Percentiles rank a stretch among this genome's conserved stretches.
phyloP scores from a whole-genome alignment of 2,113 vertebrate species.

The Seriola quinqueradiata region DNA sequence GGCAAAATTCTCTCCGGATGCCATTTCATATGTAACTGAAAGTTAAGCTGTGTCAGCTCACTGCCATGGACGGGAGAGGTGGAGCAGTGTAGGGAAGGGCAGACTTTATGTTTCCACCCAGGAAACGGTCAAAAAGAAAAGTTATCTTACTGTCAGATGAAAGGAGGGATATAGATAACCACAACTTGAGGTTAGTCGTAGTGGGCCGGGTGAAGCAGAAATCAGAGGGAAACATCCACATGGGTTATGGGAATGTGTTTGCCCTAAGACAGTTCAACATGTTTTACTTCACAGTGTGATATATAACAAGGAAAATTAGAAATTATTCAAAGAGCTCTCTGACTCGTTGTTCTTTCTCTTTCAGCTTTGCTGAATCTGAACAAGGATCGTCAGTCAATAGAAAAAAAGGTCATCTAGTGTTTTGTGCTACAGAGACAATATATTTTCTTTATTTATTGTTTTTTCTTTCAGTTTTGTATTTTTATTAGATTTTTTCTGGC shows the following conservation, averaged over 20 bases:
- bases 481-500: neutral
- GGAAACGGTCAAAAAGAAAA: conserved; percentile 8
- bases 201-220: conserved; percentile 8
- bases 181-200: conserved; percentile 13
- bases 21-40: conserved; percentile 6
- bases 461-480: neutral
- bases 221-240: conserved; percentile 25
- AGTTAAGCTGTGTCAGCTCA: conserved; percentile 3
- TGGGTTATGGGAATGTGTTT: conserved; percentile 5
- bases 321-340: conserved; percentile 9
- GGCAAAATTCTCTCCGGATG: neutral
- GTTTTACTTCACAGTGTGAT: conserved; percentile 26
- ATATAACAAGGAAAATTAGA: conserved; percentile 17
- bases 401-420: neutral
- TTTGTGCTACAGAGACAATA: neutral
- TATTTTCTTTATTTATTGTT: neutral
- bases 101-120: conserved; percentile 9
- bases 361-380: neutral
- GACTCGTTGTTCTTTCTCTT: neutral
- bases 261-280: conserved; percentile 18
- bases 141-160: conserved; percentile 32
- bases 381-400: neutral
- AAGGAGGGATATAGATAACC: conserved; percentile 30
- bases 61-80: conserved; percentile 7
- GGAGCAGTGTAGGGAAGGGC: neutral